Conservation (phyloP, 2,888 invertebrate genomes). For the Dasysyrphus tricinctus region DNA sequence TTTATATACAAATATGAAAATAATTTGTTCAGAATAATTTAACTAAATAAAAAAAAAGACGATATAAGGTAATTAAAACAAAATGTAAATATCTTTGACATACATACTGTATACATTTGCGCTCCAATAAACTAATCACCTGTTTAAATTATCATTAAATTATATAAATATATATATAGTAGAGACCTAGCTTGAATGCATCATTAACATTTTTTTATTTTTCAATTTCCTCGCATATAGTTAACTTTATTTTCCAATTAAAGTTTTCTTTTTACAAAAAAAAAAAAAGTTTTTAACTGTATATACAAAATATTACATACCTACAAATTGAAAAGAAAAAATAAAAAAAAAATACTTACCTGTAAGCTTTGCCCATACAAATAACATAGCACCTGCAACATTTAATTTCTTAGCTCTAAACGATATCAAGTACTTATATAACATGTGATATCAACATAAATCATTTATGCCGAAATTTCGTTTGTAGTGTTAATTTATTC, state of each 20-base stretch:
- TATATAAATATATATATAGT: constrained; percentile 24
- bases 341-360: constrained; percentile 16
- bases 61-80: constrained; percentile 63
- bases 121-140: constrained; percentile 53
- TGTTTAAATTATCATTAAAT: constrained; percentile 53
- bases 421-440: constrained; percentile 35
- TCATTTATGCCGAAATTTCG: constrained; percentile 49
- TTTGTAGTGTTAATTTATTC: constrained; percentile 64
- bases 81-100: constrained; percentile 55
- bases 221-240: constrained; percentile 64
- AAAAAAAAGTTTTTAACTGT: constrained; percentile 12
- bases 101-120: constrained; percentile 52
- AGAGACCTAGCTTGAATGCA: constrained; percentile 71
- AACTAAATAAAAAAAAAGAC: constrained; percentile 40
- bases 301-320: constrained; percentile 17
- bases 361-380: constrained; percentile 66
- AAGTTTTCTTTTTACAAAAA: constrained; percentile 39
- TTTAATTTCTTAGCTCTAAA: constrained; percentile 50
- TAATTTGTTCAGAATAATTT: constrained; percentile 63
- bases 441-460: constrained; percentile 36
- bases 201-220: constrained; percentile 36
- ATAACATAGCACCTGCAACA: constrained; percentile 65
- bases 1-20: constrained; percentile 32
- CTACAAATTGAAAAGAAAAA: constrained; percentile 18
- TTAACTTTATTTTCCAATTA: constrained; percentile 32